phyloP scores from a whole-genome alignment of 2,888 invertebrate genomes.

The Chrysolina haemoptera region DNA sequence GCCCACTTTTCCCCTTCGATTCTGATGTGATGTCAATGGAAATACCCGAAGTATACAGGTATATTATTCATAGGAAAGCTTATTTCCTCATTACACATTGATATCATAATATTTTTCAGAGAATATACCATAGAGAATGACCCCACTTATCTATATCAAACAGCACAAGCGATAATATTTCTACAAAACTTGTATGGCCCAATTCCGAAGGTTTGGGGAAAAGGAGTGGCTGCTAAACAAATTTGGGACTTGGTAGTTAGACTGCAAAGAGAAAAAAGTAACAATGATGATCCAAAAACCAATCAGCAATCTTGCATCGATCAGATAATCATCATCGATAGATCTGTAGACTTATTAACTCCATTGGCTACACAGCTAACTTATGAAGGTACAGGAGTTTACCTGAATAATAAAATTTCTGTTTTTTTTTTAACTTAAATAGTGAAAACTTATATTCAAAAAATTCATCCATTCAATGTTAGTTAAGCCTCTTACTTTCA shows the following conservation, averaged over 20 bases:
- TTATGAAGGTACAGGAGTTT: conserved; percentile 79
- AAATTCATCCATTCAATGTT: too few species aligned
- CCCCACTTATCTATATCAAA: conserved; percentile 88
- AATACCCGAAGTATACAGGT: conserved; percentile 84
- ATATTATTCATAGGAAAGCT: conserved; percentile 10
- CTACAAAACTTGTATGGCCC: conserved; percentile 92
- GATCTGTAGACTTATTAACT: conserved; percentile 92
- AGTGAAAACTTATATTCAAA: neutral
- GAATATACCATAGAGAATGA: conserved; percentile 93
- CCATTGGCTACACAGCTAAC: conserved; percentile 95
- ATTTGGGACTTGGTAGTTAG: conserved; percentile 90
- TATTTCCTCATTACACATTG: too few species aligned
- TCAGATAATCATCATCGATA: conserved; percentile 90
- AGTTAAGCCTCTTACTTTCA: neutral
- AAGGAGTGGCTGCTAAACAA: conserved; percentile 87
- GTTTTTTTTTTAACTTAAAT: neutral
- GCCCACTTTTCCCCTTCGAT: conserved; percentile 93
- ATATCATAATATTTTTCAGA: conserved; percentile 66
- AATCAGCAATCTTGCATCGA: conserved; percentile 76
- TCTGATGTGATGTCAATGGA: conserved; percentile 95
- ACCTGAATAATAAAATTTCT: neutral
- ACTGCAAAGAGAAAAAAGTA: conserved; percentile 75
- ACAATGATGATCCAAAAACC: conserved; percentile 67
- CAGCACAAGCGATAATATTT: conserved; percentile 88
- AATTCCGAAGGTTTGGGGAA: conserved; percentile 91